Evolutionary conservation across 2,797 vertebrate genomes (phyloP), one percentile per base, ranked within the genome.

Genomic region (Rhabdomys pumilio): DNA sequence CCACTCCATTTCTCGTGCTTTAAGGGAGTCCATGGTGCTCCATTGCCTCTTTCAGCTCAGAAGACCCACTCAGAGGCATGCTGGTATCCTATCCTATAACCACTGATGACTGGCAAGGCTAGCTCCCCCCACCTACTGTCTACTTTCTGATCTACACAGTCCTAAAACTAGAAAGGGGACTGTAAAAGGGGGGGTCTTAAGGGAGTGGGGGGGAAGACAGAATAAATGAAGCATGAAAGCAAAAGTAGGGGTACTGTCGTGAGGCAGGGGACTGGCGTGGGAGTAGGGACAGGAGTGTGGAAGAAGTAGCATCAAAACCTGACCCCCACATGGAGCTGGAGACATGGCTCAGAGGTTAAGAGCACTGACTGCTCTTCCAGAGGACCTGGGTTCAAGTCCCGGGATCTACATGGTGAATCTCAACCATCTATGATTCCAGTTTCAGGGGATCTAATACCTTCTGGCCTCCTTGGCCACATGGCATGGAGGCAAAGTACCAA

Each of bases 1-100:
- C 99, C 99, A 99, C 98, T 99, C 99, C 99, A 99, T 99, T 98
- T 99, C 99, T 98, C 99, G 99, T 94, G 99, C 99, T 96, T 99
- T 99, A 81, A 99, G 99, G 0, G 99, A 99, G 97, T 99, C 99
- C 0, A 99, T 99, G 55, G 98, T 97, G 90, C 99, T 99, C 99
- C 99, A 0, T 99, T 99, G 98, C 99, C 99, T 98, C 99, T 99
- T 95, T 99, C 99, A 57, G 99, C 95, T 99, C 99, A 13, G 99
- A 99, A 90, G 99, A 98, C 95, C 99, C 99, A 96, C 98, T 99
- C 99, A 1, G 50, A 22, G 34, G 38, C 88, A 99, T 98, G 20
- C 99, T 99, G 83, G 99, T 99, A 44, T 99, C 99, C 94, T 99
- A 97, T 99, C 99, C 96, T 99, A 99, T 65, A 99, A 98, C 99